phyloP scores from a whole-genome alignment of 1,140 invertebrate genomes.

The Philotrypesis tridentata region DNA sequence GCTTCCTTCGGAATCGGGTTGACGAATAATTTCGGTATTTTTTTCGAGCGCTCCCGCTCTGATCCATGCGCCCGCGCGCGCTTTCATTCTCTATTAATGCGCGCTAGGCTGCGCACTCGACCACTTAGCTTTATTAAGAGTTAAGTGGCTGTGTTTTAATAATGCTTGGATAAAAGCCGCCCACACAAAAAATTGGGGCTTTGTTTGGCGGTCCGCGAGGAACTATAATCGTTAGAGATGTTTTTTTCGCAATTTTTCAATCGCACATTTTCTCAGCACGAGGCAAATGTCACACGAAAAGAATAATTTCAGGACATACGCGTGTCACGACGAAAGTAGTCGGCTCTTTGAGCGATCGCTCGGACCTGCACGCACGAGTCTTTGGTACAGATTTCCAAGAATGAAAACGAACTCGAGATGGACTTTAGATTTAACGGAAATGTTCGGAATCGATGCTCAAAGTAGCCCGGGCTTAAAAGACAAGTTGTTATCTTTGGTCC shows the following conservation, averaged over 20 bases:
- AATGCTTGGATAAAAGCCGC: not conserved
- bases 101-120: not conserved
- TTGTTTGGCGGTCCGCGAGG: not conserved
- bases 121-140: not conserved
- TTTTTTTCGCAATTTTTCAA: not conserved
- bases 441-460: not conserved
- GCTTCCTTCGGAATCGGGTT: not conserved
- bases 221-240: not conserved
- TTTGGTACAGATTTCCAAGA: not conserved
- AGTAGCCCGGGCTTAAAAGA: constrained; percentile 9
- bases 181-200: not conserved
- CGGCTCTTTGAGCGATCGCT: constrained; percentile 2
- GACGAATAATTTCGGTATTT: not conserved
- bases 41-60: too few relatives aligned
- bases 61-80: too few relatives aligned
- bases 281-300: too few relatives aligned
- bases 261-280: not conserved
- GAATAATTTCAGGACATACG: not conserved
- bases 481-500: not conserved
- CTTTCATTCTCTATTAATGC: not conserved
- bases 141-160: not conserved
- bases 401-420: not conserved
- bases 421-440: constrained; percentile 5
- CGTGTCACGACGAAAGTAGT: not conserved
- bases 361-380: not conserved